Conservation (phyloP, 1,140 invertebrate genomes). For the Drosophila pandora region DNA sequence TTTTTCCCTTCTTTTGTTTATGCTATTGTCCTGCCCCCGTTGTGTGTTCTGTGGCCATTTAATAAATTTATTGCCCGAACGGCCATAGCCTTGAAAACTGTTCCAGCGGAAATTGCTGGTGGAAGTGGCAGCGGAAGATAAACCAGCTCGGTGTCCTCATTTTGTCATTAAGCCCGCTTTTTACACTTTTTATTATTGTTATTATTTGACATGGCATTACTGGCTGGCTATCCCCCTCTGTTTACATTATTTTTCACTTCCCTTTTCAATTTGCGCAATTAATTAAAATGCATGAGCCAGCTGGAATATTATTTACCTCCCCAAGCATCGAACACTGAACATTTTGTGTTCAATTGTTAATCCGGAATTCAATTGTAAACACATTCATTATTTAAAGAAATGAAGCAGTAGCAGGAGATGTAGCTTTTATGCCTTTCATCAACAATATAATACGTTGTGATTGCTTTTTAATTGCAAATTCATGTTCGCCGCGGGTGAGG, state of each 20-base stretch:
- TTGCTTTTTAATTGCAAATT: slow-evolving; percentile 58
- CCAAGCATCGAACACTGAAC: not conserved
- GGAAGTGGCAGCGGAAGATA: slow-evolving; percentile 5
- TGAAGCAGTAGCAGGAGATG: not conserved
- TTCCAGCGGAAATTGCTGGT: not conserved
- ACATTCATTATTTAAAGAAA: slow-evolving; percentile 28
- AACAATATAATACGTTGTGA: slow-evolving; percentile 31
- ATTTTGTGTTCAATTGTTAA: slow-evolving; percentile 14
- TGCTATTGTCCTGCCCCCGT: slow-evolving; percentile 20
- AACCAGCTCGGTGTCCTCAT: slow-evolving; percentile 23
- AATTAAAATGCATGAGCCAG: slow-evolving; percentile 42
- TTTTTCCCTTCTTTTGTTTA: slow-evolving; percentile 33
- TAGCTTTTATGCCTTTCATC: not conserved
- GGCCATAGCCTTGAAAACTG: slow-evolving; percentile 58
- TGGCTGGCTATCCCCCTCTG: not conserved
- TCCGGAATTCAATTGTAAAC: slow-evolving; percentile 27
- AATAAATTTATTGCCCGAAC: slow-evolving; percentile 73
- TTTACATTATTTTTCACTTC: slow-evolving; percentile 17
- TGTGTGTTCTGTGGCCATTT: slow-evolving; percentile 70
- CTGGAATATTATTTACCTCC: slow-evolving; percentile 2
- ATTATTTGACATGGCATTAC: slow-evolving; percentile 25
- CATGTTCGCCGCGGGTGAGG: slow-evolving; percentile 21
- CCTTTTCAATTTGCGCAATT: slow-evolving; percentile 39
- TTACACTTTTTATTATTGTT: slow-evolving; percentile 31
- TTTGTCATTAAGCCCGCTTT: slow-evolving; percentile 29